phyloP scores from a whole-genome alignment of 2,797 vertebrate genomes.

The Sebastolobus alascanus region DNA sequence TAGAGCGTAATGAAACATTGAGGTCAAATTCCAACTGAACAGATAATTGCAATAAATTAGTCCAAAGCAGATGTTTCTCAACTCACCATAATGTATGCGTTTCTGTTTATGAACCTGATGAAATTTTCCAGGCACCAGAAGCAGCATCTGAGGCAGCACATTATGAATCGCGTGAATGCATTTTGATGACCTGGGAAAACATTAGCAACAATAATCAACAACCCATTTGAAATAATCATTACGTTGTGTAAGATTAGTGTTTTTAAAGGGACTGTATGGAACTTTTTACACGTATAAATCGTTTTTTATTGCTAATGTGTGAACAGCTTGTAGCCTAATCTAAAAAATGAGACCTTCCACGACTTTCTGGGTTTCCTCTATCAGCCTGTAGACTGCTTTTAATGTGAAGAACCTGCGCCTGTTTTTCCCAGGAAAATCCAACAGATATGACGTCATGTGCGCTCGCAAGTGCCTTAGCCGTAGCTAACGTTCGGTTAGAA shows the following conservation, averaged over 20 bases:
- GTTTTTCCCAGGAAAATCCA: no score
- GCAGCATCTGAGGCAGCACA: conserved; percentile 95
- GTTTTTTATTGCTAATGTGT: no score
- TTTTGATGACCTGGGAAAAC: conserved; percentile 88
- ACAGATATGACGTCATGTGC: no score
- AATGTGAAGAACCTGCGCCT: no score
- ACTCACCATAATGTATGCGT: conserved; percentile 98
- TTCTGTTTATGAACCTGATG: conserved; percentile 96
- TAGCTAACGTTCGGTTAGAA: no score
- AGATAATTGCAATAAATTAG: conserved; percentile 1
- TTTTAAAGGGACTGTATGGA: not conserved
- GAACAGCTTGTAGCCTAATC: no score
- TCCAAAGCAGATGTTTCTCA: not conserved
- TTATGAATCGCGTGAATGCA: conserved; percentile 87
- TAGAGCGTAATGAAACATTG: not conserved
- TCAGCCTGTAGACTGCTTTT: no score
- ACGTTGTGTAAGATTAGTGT: not conserved
- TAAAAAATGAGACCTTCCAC: no score
- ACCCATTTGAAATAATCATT: not conserved
- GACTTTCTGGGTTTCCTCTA: no score
- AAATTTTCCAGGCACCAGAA: conserved; percentile 97
- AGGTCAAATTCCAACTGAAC: conserved; percentile 3
- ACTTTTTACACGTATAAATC: no score
- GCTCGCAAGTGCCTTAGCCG: no score
- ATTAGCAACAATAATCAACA: conserved; percentile 4